phyloP scores from a whole-genome alignment of 1,140 invertebrate species.

The Heliconius hewitsoni region DNA sequence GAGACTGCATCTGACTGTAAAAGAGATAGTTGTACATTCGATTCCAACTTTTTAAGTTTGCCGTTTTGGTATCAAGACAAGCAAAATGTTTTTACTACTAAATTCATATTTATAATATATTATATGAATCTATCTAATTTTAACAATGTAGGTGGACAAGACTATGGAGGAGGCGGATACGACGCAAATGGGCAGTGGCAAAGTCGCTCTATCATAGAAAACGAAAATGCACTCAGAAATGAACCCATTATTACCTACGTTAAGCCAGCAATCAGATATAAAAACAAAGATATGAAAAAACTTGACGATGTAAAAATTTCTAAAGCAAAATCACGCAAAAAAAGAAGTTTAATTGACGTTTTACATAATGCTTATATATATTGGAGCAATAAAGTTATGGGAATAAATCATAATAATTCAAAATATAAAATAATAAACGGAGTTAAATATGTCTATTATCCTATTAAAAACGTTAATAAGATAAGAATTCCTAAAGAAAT shows the following conservation, averaged over 20 bases:
- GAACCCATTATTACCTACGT: slow-evolving; percentile 49
- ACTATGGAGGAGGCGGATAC: slow-evolving; percentile 59
- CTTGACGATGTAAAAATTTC: slow-evolving; percentile 39
- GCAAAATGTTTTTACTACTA: too few species aligned
- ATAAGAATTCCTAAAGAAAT: slow-evolving; percentile 51
- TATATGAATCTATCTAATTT: too few species aligned
- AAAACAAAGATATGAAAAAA: slow-evolving; percentile 45
- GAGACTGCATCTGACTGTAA: too few species aligned
- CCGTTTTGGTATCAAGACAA: too few species aligned
- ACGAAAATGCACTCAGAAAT: slow-evolving; percentile 34
- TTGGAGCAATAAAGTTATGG: slow-evolving; percentile 57
- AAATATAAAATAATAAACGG: slow-evolving; percentile 66
- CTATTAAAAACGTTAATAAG: slow-evolving; percentile 38
- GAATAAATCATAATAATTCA: slow-evolving; percentile 39
- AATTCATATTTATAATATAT: too few species aligned
- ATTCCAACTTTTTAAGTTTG: too few species aligned
- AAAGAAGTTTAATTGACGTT: slow-evolving; percentile 58
- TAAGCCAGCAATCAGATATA: slow-evolving; percentile 49
- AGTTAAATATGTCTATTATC: slow-evolving; percentile 62
- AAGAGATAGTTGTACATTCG: too few species aligned
- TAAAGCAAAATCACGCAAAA: slow-evolving; percentile 52
- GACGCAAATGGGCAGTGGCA: slow-evolving; percentile 77
- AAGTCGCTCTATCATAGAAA: slow-evolving; percentile 67
- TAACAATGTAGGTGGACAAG: slow-evolving; percentile 55
- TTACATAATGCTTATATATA: slow-evolving; percentile 62